phyloP scores from a whole-genome alignment of 2,797 vertebrate genomes.

The Periparus ater region DNA sequence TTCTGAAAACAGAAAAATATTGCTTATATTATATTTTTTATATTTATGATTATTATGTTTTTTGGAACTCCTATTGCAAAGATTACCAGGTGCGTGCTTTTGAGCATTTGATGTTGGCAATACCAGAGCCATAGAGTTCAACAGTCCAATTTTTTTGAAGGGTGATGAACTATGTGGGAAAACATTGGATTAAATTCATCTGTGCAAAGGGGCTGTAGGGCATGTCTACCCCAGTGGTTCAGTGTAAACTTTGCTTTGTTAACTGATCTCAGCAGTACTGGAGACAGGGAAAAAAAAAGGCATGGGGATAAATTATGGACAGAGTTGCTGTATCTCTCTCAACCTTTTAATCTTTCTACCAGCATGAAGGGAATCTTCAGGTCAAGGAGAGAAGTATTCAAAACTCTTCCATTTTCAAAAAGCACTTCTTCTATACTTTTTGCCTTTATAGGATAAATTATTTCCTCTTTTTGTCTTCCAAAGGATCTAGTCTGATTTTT shows the following conservation, averaged over 20 bases:
- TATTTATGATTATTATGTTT: background rate
- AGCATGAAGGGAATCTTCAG: background rate
- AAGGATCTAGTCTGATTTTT: background rate
- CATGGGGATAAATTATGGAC: background rate
- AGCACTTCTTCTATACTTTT: background rate
- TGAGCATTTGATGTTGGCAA: background rate
- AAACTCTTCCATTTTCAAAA: background rate
- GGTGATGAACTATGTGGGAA: background rate
- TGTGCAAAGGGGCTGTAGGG: background rate
- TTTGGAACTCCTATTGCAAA: background rate
- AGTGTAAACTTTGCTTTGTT: background rate
- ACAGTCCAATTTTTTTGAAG: background rate
- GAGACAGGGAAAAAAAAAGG: background rate
- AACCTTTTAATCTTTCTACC: background rate
- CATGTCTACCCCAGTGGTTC: background rate
- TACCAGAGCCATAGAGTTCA: background rate
- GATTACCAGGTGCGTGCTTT: background rate
- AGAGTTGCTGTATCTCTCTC: background rate
- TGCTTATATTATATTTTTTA: background rate
- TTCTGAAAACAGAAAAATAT: background rate
- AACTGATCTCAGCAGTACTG: background rate
- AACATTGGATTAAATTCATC: background rate
- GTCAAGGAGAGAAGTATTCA: background rate
- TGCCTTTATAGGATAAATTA: background rate
- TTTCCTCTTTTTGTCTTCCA: background rate